Base-by-base conservation (phyloP, 2,888 invertebrate genomes). In the Pheosia gnoma region DNA sequence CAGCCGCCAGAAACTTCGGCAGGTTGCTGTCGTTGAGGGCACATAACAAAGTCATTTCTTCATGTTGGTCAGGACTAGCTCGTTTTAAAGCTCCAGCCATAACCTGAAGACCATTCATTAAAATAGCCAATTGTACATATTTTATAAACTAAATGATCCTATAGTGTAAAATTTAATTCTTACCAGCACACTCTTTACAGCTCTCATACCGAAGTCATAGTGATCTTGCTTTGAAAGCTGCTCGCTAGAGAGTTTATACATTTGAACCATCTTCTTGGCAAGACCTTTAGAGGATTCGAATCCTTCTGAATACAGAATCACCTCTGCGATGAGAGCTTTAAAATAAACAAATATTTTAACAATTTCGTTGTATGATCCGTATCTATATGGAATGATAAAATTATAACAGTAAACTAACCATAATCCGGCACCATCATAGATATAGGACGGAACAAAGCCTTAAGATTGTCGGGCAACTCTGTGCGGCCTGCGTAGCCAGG, bases 391-490 rank as follows among this genome's bases (percentile, higher is more conserved):
- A 47, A n/a, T n/a, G 11, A n/a, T 11, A 47, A 5, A n/a, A 47
- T 11, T 11, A 4, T n/a, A 11, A n/a, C 5, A 47, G n/a, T 7
- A 5, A 13, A 53, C 78, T 86, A 88, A 96, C 97, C 96, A 83
- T 98, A 98, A 90, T 98, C 97, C 0, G 98, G 98, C 51, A 98
- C 97, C 98, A 98, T 98, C 98, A 98, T 98, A 2, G 97, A 95
- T 70, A 98, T 96, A 0, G 98, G 98, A 64, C 98, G 95, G 85
- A 98, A 98, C 11, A 98, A 85, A 0, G 98, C 97, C 82, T 98
- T 98, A 66, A 98, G 89, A 86, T 98, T 98, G 79, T 98, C 98
- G 0, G 98, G 98, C 52, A 98, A 88, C 83, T 98, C 98, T 0
- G 98, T 98, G 63, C 98, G 94, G 0, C 98, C 98, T 0, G 98